Evolutionary conservation across 2,888 invertebrate genomes (phyloP), one percentile per base, ranked within the genome.

Genomic region (Gortyna flavago): DNA sequence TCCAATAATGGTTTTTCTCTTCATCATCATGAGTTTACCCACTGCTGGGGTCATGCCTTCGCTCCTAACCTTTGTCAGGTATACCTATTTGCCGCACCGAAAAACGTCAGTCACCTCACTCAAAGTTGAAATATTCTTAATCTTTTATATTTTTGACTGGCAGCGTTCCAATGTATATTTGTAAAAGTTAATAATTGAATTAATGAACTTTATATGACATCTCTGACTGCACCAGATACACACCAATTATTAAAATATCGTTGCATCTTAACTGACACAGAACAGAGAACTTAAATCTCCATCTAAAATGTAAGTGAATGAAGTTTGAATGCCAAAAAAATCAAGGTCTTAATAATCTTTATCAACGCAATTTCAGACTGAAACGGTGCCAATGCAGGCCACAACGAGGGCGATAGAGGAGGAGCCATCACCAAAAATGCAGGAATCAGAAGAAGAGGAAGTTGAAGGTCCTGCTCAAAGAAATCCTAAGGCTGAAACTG

Each of bases 401-500:
- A 92, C 94, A 0, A 92, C 93, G 0, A 92, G 83, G 65, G 81
- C 88, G 0, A 87, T 88, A 69, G 94, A 95, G 0, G 91, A 89
- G 2, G 86, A 90, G n/a, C 82, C 66, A 5, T 81, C 85, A 25
- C 84, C 90, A 1, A 89, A 85, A 29, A 79, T 78, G 57, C 89
- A 75, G 1, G 90, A 90, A 29, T 48, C 88, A 0, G 89, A 88
- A 7, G 93, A 92, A 2, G 76, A 83, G 0, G 93, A 92, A 0
- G 66, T 69, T 1, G 93, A 94, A 2, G 72, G 81, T 4, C 76
- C 88, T 1, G 94, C 92, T 1, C 93, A 91, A 71, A 91, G 95
- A 81, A 95, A 77, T 72, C 94, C 94, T 0, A 96, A 95, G 83
- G 94, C 93, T 59, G 95, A 95, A 0, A 93, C 89, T 69, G 90